Percentiles rank a stretch among this genome's conserved stretches.
Conservation (phyloP, 2,113 vertebrate species). For the Labrus mixtus region DNA sequence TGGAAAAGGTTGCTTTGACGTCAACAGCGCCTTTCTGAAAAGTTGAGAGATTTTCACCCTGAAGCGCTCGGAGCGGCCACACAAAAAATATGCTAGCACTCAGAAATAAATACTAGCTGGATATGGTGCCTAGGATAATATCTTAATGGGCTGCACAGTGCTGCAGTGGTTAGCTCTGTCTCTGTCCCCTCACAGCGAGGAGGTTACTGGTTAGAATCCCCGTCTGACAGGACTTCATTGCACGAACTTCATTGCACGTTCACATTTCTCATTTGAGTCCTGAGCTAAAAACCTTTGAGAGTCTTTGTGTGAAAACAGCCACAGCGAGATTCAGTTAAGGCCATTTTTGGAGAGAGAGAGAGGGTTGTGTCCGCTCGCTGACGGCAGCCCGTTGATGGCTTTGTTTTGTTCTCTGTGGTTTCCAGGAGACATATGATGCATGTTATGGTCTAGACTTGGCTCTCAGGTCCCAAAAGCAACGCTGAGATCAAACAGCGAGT, state of each 20-base stretch:
- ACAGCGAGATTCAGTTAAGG: conserved; percentile 26
- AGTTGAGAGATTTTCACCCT: too few relatives aligned
- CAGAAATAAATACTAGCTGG: too few relatives aligned
- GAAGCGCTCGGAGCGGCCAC: too few relatives aligned
- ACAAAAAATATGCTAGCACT: too few relatives aligned
- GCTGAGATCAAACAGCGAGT: conserved; percentile 52
- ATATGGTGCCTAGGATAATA: too few relatives aligned
- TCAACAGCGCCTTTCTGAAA: too few relatives aligned
- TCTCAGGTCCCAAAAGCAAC: conserved; percentile 39
- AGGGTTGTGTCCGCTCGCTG: conserved; percentile 30
- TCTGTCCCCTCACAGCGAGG: too few relatives aligned
- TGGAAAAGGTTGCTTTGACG: too few relatives aligned
- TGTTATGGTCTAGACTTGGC: conserved; percentile 52
- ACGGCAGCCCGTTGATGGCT: conserved; percentile 57
- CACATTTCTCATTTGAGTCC: conserved; percentile 47
- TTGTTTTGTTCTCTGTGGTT: conserved; percentile 60
- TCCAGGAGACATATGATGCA: conserved; percentile 60
- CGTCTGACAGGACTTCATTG: too few relatives aligned
- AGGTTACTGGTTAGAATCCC: too few relatives aligned
- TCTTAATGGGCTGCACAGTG: too few relatives aligned
- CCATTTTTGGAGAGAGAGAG: conserved; percentile 36
- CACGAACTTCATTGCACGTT: not conserved
- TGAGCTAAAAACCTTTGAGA: conserved; percentile 36
- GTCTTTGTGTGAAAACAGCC: conserved; percentile 9
- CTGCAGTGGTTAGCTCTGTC: too few relatives aligned